Evolutionary conservation across 2,797 vertebrate genomes (phyloP).

Genomic region (Setipinna tenuifilis): DNA sequence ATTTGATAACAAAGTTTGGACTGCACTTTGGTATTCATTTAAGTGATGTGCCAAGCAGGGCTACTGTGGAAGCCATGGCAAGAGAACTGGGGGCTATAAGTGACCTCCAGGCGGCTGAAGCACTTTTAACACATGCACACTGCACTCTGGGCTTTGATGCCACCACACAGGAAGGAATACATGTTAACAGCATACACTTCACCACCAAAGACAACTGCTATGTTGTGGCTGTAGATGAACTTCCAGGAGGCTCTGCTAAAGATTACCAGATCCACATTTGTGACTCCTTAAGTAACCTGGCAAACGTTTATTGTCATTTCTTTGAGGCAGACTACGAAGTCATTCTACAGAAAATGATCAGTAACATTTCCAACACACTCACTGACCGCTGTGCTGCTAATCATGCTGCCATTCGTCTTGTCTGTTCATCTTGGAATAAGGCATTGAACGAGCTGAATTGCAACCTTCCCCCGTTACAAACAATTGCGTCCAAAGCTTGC

Average conservation of each 20-base stretch:
- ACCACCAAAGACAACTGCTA: not conserved
- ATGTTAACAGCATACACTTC: not conserved
- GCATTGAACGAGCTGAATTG: not conserved
- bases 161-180: not conserved
- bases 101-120: conserved; percentile 29
- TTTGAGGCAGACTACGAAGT: not conserved
- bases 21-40: conserved; percentile 16
- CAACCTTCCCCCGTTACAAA: not conserved
- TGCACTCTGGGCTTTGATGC: not conserved
- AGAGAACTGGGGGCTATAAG: conserved; percentile 27
- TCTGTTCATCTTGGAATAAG: not conserved
- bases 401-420: not conserved
- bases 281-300: conserved; percentile 6
- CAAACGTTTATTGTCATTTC: not conserved
- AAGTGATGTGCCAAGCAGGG: conserved; percentile 21
- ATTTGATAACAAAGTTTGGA: not conserved
- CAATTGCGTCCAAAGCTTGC: not conserved
- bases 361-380: not conserved
- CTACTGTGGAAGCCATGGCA: conserved; percentile 28
- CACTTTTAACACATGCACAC: not conserved
- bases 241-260: conserved; percentile 13
- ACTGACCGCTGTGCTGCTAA: not conserved
- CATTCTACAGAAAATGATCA: not conserved
- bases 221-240: conserved; percentile 5
- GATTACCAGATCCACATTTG: conserved; percentile 19